Evolutionary conservation across 2,888 invertebrate genomes (phyloP).

Genomic region (Leuctra nigra): DNA sequence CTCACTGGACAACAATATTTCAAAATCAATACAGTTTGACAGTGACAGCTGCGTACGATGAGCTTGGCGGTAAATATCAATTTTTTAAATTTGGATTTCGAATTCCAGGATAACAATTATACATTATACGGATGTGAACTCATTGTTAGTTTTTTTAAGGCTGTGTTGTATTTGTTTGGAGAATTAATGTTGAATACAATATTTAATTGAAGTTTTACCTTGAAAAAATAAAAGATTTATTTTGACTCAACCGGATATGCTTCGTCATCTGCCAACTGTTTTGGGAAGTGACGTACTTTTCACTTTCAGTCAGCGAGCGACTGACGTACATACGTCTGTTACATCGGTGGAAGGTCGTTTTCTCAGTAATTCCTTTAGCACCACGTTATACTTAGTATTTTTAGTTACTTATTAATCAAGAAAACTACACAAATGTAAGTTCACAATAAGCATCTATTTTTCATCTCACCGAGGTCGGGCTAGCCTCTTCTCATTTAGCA

Average conservation of each 20-base stretch:
- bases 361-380: not conserved
- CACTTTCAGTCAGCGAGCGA: not conserved
- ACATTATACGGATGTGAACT: not conserved
- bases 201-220: not conserved
- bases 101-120: too few species aligned
- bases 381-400: not conserved
- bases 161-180: not conserved
- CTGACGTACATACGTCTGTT: too few species aligned
- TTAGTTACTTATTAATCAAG: not conserved
- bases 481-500: too few species aligned
- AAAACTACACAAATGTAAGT: conserved; percentile 14
- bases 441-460: too few species aligned
- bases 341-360: too few species aligned
- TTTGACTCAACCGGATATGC: not conserved
- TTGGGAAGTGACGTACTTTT: conserved; percentile 18
- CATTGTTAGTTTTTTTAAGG: not conserved
- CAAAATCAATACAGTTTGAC: too few species aligned
- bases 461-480: too few species aligned
- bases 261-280: conserved; percentile 16
- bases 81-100: too few species aligned
- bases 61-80: too few species aligned
- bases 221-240: not conserved
- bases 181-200: not conserved
- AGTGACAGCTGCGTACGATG: too few species aligned
- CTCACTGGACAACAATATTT: too few species aligned